Conservation (phyloP, 2,797 vertebrate species). For the Urocyon cinereoargenteus region DNA sequence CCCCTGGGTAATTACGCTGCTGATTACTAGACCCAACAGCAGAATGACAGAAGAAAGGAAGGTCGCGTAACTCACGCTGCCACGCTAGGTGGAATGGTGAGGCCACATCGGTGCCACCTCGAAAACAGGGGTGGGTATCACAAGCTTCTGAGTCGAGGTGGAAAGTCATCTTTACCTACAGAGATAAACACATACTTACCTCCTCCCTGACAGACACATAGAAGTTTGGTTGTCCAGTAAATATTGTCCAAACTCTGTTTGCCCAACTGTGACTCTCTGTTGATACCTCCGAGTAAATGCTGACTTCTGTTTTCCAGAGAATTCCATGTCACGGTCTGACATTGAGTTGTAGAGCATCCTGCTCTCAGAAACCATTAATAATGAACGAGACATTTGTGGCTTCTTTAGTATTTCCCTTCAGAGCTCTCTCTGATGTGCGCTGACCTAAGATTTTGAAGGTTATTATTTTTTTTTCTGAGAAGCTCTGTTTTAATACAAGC, state of each 20-base stretch:
- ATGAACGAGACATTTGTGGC: fast-evolving
- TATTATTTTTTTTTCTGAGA: neutral
- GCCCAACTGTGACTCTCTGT: neutral
- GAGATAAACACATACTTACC: neutral
- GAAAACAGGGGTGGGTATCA: fast-evolving
- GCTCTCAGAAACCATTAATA: neutral
- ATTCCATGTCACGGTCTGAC: neutral
- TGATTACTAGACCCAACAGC: neutral
- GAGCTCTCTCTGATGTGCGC: neutral
- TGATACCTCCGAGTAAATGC: neutral
- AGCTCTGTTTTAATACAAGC: neutral
- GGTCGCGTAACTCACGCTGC: neutral
- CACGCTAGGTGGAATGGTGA: fast-evolving
- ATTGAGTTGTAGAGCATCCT: neutral
- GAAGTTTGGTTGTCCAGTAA: neutral
- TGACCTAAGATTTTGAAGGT: neutral
- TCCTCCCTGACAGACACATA: neutral
- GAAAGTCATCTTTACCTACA: neutral
- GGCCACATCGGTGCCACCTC: fast-evolving
- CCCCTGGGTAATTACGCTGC: neutral
- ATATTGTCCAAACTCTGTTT: neutral
- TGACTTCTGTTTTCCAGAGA: neutral
- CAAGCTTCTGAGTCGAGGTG: fast-evolving
- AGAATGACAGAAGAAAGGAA: neutral
- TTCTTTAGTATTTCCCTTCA: fast-evolving